These are phyloP conservation scores for Morone saxatilis DNA, from an alignment of 2,113 vertebrate genomes.

Conservation along the genomic window DNA sequence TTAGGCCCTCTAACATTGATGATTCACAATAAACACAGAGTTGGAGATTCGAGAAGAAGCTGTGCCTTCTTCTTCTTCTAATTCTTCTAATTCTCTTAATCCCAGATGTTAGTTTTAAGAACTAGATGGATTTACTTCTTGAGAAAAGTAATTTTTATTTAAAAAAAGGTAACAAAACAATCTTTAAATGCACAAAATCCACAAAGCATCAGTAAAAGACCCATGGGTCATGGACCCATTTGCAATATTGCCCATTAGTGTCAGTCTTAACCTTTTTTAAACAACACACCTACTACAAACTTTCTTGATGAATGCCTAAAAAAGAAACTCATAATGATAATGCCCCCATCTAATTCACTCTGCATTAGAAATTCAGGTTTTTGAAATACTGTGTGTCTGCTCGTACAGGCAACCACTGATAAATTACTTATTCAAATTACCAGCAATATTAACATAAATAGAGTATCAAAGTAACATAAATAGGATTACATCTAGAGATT, in stretches of 20 bases:
- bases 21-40: too few species aligned
- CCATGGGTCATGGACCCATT: background rate
- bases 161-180: background rate
- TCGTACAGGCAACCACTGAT: constrained; percentile 5
- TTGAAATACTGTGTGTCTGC: constrained; percentile 4
- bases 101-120: background rate
- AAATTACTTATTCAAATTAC: constrained; percentile 8
- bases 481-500: constrained; percentile 49
- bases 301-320: constrained; percentile 4
- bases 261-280: constrained; percentile 3
- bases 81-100: background rate
- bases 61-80: background rate
- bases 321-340: background rate
- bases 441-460: constrained; percentile 66
- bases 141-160: constrained; percentile 5
- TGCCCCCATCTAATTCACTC: constrained; percentile 4
- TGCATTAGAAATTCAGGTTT: background rate
- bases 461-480: constrained; percentile 62
- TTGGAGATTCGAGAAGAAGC: too few species aligned
- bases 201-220: background rate
- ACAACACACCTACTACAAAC: background rate
- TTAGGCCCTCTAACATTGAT: background rate
- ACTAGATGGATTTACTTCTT: background rate
- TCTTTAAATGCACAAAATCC: constrained; percentile 1
- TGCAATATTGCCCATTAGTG: constrained; percentile 1